Percentiles rank a stretch among this genome's conserved stretches.
These are phyloP conservation scores for Clupea harengus DNA, from an alignment of 2,113 vertebrate genomes.

Conservation along the genomic window DNA sequence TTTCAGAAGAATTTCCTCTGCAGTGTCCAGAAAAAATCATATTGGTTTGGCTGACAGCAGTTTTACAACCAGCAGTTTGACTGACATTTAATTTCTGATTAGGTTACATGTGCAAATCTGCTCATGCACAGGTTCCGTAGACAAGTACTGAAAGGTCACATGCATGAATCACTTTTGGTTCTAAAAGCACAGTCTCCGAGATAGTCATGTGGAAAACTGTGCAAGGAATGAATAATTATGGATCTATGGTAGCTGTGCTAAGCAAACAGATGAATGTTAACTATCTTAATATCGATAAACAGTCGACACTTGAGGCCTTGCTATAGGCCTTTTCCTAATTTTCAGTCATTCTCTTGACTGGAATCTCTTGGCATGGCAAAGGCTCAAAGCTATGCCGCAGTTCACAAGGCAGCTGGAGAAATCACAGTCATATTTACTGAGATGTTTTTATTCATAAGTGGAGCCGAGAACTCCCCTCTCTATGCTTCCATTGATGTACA, in stretches of 20 bases:
- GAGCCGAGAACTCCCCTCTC: background rate
- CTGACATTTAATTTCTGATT: background rate
- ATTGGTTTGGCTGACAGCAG: background rate
- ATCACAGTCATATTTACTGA: background rate
- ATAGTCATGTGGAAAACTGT: background rate
- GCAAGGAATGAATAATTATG: background rate
- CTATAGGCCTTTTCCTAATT: background rate
- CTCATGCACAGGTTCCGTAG: background rate
- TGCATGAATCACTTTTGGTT: background rate
- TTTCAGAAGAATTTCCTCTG: background rate
- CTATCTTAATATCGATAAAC: background rate
- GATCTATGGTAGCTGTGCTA: background rate
- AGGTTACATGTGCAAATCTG: constrained; percentile 9
- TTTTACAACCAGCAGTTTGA: background rate
- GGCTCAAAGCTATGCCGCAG: background rate
- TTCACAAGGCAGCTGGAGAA: background rate
- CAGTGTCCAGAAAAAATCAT: background rate
- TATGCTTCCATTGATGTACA: background rate
- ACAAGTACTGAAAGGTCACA: constrained; percentile 4
- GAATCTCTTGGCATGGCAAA: background rate
- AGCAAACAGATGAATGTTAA: background rate
- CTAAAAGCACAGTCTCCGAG: background rate
- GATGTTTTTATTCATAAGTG: constrained; percentile 3
- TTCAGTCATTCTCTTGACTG: background rate
- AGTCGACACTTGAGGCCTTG: background rate